phyloP scores from a whole-genome alignment of 2,113 vertebrate species.

The Phodopus roborovskii region DNA sequence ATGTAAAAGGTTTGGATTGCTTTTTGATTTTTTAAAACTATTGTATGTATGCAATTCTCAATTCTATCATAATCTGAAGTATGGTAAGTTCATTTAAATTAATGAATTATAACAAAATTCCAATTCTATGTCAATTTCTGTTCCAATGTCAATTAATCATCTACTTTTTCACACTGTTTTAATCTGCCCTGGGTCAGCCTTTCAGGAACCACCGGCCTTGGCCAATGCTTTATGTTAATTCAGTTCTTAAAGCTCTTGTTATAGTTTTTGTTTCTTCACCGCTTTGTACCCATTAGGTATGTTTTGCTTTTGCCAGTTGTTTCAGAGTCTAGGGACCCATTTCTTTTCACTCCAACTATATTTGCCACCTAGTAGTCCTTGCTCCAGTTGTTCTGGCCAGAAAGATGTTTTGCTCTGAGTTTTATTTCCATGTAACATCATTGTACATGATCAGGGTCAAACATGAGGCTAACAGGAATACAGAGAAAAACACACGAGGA shows the following conservation, averaged over 20 bases:
- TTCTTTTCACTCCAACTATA: not conserved
- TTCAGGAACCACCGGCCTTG: not conserved
- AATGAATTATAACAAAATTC: not conserved
- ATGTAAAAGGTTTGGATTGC: not conserved
- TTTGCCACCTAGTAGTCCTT: not conserved
- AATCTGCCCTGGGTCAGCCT: not conserved
- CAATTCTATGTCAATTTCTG: not conserved
- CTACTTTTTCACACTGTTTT: not conserved
- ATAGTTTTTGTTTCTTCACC: not conserved
- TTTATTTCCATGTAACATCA: not conserved
- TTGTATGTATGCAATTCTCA: not conserved
- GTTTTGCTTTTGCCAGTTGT: not conserved
- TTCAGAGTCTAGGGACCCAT: not conserved
- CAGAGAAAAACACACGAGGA: not conserved
- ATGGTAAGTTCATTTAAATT: not conserved
- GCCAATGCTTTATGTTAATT: not conserved
- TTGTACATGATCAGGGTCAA: not conserved
- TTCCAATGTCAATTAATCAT: not conserved
- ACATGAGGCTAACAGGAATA: not conserved
- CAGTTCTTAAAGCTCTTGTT: not conserved
- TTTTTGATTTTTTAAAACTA: not conserved
- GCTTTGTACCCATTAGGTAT: not conserved
- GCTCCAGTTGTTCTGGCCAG: not conserved
- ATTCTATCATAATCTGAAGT: not conserved
- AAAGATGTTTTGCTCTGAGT: not conserved